These are phyloP conservation scores for Chironex yamaguchii DNA, from an alignment of 30 jellyfish, hydroid and myxozoan genomes.

Conservation along the genomic window DNA sequence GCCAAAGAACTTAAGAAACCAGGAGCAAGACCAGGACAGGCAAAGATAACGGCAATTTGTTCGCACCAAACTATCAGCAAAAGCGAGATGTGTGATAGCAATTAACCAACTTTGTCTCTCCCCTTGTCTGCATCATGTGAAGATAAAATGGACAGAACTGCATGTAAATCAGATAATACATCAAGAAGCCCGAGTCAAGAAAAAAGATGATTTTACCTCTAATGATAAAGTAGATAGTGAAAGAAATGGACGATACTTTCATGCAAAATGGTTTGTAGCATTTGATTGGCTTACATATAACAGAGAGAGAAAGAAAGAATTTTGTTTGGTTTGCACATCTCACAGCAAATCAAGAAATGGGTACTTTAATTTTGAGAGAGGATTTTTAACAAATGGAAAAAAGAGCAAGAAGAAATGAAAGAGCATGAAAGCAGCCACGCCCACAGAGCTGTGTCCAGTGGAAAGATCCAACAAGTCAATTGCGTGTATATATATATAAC, in stretches of 20 bases:
- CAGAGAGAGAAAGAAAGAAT: constrained; percentile 44
- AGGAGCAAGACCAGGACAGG: constrained; percentile 45
- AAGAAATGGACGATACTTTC: constrained; percentile 34
- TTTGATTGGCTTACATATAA: constrained; percentile 1
- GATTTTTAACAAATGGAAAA: constrained; percentile 22
- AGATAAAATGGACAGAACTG: constrained; percentile 8
- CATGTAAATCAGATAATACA: constrained; percentile 42
- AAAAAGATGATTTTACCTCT: constrained; percentile 31
- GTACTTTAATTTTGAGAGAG: constrained; percentile 7
- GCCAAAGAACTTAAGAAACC: constrained; percentile 48
- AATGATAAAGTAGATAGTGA: constrained; percentile 47
- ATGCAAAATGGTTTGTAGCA: constrained; percentile 37
- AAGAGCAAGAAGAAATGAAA: constrained; percentile 9
- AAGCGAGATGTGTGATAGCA: constrained; percentile 31
- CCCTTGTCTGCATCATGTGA: constrained; percentile 43
- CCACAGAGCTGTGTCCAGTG: constrained; percentile 50
- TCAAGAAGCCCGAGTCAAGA: constrained; percentile 40
- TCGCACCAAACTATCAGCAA: constrained; percentile 14
- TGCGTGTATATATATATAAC: constrained; percentile 39
- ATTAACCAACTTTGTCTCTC: constrained; percentile 47
- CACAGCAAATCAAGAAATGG: constrained; percentile 52
- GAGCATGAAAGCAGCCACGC: constrained; percentile 41
- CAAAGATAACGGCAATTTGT: constrained; percentile 11
- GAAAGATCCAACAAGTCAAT: constrained; percentile 17
- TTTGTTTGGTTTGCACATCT: constrained; percentile 53